A percentile compares a stretch with the other conserved stretches of the same genome.
Conservation (phyloP, 2,888 invertebrate species). For the Drosophila merina region DNA sequence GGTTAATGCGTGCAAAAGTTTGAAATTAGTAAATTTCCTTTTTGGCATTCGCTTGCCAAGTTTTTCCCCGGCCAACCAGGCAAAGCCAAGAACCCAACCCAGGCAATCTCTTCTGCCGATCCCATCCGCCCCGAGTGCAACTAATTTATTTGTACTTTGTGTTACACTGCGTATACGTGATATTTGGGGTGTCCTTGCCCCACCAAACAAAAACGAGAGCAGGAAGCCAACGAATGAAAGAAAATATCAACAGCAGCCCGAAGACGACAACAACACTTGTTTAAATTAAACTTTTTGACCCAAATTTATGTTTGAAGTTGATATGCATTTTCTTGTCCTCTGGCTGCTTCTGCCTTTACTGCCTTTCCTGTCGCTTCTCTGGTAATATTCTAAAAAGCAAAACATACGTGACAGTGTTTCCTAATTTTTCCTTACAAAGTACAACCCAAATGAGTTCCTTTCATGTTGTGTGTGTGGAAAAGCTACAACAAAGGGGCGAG, state of each 20-base stretch:
- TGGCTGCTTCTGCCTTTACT: neutral
- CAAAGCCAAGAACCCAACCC: neutral
- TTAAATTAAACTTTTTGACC: constrained; percentile 78
- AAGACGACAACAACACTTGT: constrained; percentile 68
- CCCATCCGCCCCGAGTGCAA: constrained; percentile 62
- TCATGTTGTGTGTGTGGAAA: constrained; percentile 48
- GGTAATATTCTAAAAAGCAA: constrained; percentile 76
- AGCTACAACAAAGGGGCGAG: constrained; percentile 16
- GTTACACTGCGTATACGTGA: constrained; percentile 72
- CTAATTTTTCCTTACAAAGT: constrained; percentile 59
- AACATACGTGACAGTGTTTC: constrained; percentile 77
- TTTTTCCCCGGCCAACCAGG: constrained; percentile 24
- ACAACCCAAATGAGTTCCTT: constrained; percentile 70
- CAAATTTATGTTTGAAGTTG: constrained; percentile 79
- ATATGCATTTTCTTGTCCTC: constrained; percentile 62
- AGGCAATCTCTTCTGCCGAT: constrained; percentile 23
- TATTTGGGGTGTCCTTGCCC: constrained; percentile 41
- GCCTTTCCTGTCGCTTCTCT: constrained; percentile 5
- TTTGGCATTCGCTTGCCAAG: constrained; percentile 56
- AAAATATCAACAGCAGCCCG: constrained; percentile 49
- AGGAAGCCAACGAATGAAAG: constrained; percentile 2
- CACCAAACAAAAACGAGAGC: constrained; percentile 37
- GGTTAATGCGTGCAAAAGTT: constrained; percentile 77
- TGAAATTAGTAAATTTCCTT: constrained; percentile 78
- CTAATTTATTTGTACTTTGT: constrained; percentile 79